Conservation (phyloP, 2,888 invertebrate species). For the Mechanitis mazaeus region DNA sequence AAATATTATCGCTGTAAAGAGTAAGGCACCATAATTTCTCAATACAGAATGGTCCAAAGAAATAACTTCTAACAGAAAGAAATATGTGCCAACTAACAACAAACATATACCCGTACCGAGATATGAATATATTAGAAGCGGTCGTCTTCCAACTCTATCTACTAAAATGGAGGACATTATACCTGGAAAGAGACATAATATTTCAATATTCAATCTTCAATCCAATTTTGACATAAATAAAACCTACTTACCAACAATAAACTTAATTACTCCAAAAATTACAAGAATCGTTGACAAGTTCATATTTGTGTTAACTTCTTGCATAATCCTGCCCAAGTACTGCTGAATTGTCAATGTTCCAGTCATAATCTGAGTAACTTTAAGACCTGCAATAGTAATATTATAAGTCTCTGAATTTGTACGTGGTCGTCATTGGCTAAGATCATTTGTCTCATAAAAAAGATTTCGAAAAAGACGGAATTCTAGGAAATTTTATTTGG, state of each 20-base stretch:
- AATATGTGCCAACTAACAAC: slow-evolving; percentile 50
- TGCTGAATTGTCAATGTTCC: slow-evolving; percentile 52
- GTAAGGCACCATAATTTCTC: slow-evolving; percentile 48
- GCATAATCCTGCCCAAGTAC: slow-evolving; percentile 56
- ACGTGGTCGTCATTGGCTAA: no score
- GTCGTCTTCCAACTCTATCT: slow-evolving; percentile 62
- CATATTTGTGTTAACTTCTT: slow-evolving; percentile 47
- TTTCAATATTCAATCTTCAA: background rate
- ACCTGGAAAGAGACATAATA: slow-evolving; percentile 42
- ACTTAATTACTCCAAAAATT: slow-evolving; percentile 52
- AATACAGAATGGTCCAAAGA: slow-evolving; percentile 36
- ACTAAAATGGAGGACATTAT: slow-evolving; percentile 50
- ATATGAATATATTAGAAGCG: slow-evolving; percentile 61
- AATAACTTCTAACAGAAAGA: slow-evolving; percentile 47
- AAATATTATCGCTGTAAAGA: slow-evolving; percentile 59
- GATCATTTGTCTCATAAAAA: no score
- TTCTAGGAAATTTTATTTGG: no score
- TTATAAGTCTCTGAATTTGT: no score
- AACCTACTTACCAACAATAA: slow-evolving; percentile 47
- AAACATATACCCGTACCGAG: slow-evolving; percentile 45
- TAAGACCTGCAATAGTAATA: slow-evolving; percentile 45
- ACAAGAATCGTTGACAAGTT: slow-evolving; percentile 46
- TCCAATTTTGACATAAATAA: background rate
- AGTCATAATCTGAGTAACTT: slow-evolving; percentile 51
- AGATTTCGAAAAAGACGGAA: no score